Evolutionary conservation across 2,888 invertebrate species (phyloP), one percentile per base, ranked within the genome.

Genomic region (Cerceris ruficornis): DNA sequence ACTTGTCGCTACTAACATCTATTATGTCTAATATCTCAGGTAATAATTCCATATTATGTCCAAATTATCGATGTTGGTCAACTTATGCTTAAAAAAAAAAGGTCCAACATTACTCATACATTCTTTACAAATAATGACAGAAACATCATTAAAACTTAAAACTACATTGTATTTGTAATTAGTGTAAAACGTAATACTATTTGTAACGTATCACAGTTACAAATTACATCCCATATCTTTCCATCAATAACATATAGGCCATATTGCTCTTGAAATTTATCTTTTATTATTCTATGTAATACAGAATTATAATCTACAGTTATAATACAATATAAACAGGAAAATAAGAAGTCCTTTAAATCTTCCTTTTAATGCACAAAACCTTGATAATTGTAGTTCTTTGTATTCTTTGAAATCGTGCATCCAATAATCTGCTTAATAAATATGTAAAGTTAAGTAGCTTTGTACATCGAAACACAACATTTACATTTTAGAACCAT

Each of bases 1-100:
- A 82, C 49, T 84, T 82, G 15, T 86, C 86, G 54, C 81, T 70
- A 1, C 83, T 68, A 41, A 71, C 55, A 28, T 84, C 82, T 49
- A 86, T 71, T 6, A 69, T 74, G 46, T 87, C 81, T 57, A 86
- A 66, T 57, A 80, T 65, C 65, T 75, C 84, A 11, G 77, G 65
- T 0, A 76, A 72, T 15, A 83, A 6, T 69, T 87, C 87, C 87
- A 87, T 87, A 54, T 52, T 80, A 49, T 46, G 0, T 6, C 41
- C 7, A 57, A 77, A 68, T 43, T 61, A 41, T 55, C 4, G 42
- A 7, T 42, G 6, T 49, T 49, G 46, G 41, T 55, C 42, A 58
- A 28, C 13, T 28, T 7, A 4, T 2, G 50, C 64, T 62, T 71
- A 55, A 76, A 75, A 64, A 49, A 59, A 68, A 50, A 59, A 41